These are phyloP conservation scores for Drosophila malerkotliana DNA, from an alignment of 1,140 invertebrate species.

Conservation along the genomic window DNA sequence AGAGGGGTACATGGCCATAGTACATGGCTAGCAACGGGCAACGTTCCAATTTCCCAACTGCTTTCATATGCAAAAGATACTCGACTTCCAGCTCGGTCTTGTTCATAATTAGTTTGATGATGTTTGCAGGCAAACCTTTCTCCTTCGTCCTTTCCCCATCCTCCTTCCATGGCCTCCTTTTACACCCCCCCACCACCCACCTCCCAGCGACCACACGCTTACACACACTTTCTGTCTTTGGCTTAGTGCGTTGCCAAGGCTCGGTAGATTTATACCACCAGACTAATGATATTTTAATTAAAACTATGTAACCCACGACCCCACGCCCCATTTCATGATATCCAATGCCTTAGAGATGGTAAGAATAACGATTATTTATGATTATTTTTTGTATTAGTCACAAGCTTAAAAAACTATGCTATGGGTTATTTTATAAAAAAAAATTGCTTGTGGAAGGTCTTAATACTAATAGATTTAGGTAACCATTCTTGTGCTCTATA, in stretches of 20 bases:
- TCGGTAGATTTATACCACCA: slow-evolving; percentile 17
- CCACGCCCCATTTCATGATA: not conserved
- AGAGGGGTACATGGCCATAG: not conserved
- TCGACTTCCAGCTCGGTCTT: slow-evolving; percentile 21
- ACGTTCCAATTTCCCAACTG: slow-evolving; percentile 68
- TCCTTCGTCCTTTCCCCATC: not conserved
- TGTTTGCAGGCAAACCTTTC: slow-evolving; percentile 29
- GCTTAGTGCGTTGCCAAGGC: slow-evolving; percentile 47
- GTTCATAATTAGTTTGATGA: slow-evolving; percentile 74
- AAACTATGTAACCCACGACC: slow-evolving; percentile 48
- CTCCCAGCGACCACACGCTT: too few relatives aligned
- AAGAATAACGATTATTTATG: not conserved
- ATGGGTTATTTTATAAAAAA: too few relatives aligned
- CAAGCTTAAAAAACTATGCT: too few relatives aligned
- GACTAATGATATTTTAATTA: slow-evolving; percentile 74
- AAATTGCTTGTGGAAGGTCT: too few relatives aligned
- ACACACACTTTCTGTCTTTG: not conserved
- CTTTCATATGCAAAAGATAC: slow-evolving; percentile 78
- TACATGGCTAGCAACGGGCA: not conserved
- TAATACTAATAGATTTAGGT: too few relatives aligned
- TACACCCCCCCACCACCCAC: not conserved
- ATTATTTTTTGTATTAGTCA: too few relatives aligned
- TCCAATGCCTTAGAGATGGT: not conserved
- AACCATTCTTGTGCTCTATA: too few relatives aligned
- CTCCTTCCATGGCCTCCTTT: not conserved